A percentile compares a stretch with the other conserved stretches of the same genome.
Conservation (phyloP, 1,140 invertebrate genomes). For the Philaenus spumarius region DNA sequence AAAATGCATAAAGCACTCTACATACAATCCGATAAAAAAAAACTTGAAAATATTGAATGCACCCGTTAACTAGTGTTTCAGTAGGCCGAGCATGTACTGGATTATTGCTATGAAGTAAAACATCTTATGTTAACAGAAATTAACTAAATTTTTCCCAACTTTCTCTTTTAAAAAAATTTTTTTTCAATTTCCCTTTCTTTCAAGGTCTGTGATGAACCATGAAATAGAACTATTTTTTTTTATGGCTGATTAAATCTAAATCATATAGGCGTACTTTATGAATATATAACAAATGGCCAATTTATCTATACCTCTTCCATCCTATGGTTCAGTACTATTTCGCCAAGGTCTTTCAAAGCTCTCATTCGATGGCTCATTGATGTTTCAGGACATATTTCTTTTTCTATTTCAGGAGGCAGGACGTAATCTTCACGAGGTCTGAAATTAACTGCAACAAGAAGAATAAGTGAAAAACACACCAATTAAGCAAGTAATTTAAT, state of each 20-base stretch:
- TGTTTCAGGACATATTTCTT: conserved; percentile 61
- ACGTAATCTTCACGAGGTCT: conserved; percentile 50
- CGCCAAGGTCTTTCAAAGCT: conserved; percentile 68
- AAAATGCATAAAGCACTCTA: too few species aligned
- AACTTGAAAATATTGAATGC: too few species aligned
- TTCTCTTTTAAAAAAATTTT: not conserved
- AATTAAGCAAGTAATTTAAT: conserved; percentile 12
- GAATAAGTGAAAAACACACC: not conserved
- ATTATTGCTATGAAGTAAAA: too few species aligned
- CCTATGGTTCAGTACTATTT: conserved; percentile 59
- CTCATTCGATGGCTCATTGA: conserved; percentile 65
- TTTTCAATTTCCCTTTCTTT: not conserved
- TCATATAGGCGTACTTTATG: not conserved
- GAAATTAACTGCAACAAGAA: conserved; percentile 19
- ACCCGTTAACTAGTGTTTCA: too few species aligned
- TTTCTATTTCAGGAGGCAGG: conserved; percentile 62
- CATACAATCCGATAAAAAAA: too few species aligned
- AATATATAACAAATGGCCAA: not conserved
- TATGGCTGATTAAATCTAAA: not conserved
- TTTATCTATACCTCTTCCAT: conserved; percentile 60
- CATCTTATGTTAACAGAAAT: not conserved
- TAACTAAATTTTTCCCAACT: not conserved
- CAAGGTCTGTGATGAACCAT: not conserved
- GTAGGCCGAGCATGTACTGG: too few species aligned
- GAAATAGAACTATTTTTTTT: not conserved